Conservation (phyloP, 2,888 invertebrate genomes). For the Mimumesa dahlbomi region DNA sequence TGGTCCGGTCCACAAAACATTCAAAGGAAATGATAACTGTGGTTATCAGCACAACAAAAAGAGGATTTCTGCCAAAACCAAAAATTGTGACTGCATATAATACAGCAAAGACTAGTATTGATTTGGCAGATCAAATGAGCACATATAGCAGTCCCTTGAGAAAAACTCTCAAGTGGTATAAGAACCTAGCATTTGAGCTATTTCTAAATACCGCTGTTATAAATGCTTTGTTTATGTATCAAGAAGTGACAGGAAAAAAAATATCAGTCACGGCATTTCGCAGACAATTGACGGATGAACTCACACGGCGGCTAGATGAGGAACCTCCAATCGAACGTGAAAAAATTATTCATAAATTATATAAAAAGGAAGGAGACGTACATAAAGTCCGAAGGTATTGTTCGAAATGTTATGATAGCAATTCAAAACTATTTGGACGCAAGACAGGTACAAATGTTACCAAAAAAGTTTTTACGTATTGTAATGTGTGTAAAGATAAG, state of each 20-base stretch:
- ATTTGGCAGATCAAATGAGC: conserved; percentile 72
- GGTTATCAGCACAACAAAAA: conserved; percentile 45
- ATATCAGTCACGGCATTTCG: conserved; percentile 30
- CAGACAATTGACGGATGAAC: conserved; percentile 29
- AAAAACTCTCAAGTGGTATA: conserved; percentile 74
- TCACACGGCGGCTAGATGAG: conserved; percentile 29
- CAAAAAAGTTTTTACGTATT: too few relatives aligned
- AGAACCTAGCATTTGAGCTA: conserved; percentile 71
- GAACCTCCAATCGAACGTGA: conserved; percentile 18
- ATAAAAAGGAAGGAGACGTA: conserved; percentile 21
- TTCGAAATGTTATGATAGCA: too few relatives aligned
- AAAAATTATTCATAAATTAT: conserved; percentile 26
- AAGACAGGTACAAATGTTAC: too few relatives aligned
- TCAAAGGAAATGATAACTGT: conserved; percentile 53
- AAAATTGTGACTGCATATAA: conserved; percentile 70
- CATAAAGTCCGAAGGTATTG: too few relatives aligned
- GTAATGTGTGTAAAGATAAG: too few relatives aligned
- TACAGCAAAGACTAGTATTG: conserved; percentile 71
- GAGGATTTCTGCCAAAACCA: conserved; percentile 55
- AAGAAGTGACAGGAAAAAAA: conserved; percentile 33
- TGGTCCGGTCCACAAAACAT: conserved; percentile 72
- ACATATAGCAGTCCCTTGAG: conserved; percentile 64
- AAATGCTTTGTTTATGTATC: conserved; percentile 30
- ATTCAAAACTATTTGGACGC: too few relatives aligned
- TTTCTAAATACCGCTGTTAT: conserved; percentile 67